phyloP scores from a whole-genome alignment of 2,113 vertebrate species.

The Lonchura striata region DNA sequence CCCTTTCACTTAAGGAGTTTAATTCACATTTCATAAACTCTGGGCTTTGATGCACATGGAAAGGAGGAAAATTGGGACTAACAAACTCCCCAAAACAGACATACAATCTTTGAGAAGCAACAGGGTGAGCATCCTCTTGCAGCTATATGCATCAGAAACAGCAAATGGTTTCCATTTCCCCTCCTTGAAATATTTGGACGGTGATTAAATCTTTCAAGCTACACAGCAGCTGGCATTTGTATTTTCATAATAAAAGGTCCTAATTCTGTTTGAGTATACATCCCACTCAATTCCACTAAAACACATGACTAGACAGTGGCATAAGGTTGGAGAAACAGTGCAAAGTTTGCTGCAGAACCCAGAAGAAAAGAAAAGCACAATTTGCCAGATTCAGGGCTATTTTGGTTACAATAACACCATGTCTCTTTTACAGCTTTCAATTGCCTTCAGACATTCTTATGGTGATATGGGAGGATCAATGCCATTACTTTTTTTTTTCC shows the following conservation, averaged over 20 bases:
- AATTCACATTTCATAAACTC: not conserved
- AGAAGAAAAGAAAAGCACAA: not conserved
- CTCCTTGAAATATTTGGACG: not conserved
- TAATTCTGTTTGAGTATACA: not conserved
- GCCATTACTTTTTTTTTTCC: conserved; percentile 6
- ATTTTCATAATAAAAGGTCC: conserved; percentile 1
- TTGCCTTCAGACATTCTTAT: conserved; percentile 16
- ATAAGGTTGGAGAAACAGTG: not conserved
- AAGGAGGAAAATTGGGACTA: not conserved
- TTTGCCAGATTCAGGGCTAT: not conserved
- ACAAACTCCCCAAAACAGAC: not conserved
- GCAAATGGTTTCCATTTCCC: conserved; percentile 39
- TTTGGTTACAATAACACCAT: not conserved
- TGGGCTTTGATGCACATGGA: not conserved
- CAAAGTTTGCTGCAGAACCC: not conserved
- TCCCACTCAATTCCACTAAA: not conserved
- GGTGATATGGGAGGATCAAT: not conserved
- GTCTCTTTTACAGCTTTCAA: not conserved
- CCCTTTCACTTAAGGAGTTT: not conserved
- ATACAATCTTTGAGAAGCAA: not conserved
- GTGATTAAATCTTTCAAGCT: not conserved
- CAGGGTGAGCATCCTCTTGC: not conserved
- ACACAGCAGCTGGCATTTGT: conserved; percentile 25
- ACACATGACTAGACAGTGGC: not conserved
- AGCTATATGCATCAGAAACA: not conserved